These are phyloP conservation scores for Aplysia californica DNA, from an alignment of 1,140 invertebrate species.

Conservation along the genomic window DNA sequence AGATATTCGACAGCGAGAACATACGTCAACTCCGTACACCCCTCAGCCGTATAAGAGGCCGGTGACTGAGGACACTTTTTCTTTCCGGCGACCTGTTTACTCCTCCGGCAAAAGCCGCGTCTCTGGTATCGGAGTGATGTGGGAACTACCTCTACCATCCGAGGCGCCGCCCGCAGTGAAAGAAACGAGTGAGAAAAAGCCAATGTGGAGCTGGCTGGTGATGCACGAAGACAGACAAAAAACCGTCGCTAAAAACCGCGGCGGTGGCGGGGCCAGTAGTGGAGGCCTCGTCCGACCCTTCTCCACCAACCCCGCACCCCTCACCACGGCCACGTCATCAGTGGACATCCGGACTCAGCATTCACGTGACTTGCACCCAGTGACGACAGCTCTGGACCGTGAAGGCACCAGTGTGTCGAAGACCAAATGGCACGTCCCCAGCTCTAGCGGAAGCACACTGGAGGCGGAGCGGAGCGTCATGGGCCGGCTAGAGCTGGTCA, in stretches of 20 bases:
- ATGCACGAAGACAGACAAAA: background rate
- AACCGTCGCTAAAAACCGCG: background rate
- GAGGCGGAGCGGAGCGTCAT: background rate
- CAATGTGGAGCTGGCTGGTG: conserved; percentile 1
- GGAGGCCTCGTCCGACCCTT: too few species aligned
- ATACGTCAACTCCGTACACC: background rate
- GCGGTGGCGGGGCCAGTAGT: too few species aligned
- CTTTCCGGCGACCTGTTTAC: background rate
- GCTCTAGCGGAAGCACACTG: background rate
- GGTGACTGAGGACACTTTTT: background rate
- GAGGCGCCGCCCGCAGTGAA: background rate
- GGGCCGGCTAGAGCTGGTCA: conserved; percentile 5
- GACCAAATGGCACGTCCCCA: conserved; percentile 47
- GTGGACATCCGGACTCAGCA: background rate
- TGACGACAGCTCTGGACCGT: conserved; percentile 44
- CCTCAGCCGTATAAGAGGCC: background rate
- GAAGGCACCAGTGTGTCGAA: conserved; percentile 46
- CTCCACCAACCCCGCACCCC: background rate
- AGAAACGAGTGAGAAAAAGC: background rate
- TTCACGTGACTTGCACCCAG: conserved; percentile 48
- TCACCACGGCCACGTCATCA: background rate
- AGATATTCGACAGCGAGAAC: too few species aligned
- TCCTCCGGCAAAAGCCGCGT: conserved; percentile 9
- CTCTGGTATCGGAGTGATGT: conserved; percentile 17
- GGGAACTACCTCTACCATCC: conserved; percentile 9